Evolutionary conservation across 2,113 vertebrate species (phyloP).

Genomic region (Tetraodon nigroviridis): DNA sequence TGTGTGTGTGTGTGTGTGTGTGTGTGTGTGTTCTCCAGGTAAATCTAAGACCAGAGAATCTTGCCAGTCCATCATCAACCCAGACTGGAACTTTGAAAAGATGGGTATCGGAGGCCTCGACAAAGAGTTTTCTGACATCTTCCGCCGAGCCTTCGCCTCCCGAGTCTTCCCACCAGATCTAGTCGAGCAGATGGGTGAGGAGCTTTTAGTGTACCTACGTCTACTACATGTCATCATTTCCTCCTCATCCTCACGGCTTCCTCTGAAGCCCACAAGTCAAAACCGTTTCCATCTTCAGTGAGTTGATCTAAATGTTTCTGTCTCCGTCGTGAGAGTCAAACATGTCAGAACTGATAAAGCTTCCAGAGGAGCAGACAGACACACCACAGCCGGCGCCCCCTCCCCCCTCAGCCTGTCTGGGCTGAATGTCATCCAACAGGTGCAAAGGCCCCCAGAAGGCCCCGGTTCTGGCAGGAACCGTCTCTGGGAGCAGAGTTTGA

Average conservation of each 20-base stretch:
- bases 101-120: slow-evolving; percentile 98
- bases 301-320: no score
- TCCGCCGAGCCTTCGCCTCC: slow-evolving; percentile 93
- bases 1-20: not conserved
- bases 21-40: slow-evolving; percentile 64
- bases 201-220: not conserved
- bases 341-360: slow-evolving; percentile 7
- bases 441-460: slow-evolving; percentile 31
- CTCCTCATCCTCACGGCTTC: no score
- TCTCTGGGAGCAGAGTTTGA: no score
- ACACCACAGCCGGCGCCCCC: slow-evolving; percentile 39
- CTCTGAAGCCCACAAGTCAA: no score
- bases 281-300: not conserved
- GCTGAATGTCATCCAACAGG: slow-evolving; percentile 69
- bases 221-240: no score
- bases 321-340: not conserved
- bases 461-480: not conserved
- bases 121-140: slow-evolving; percentile 96
- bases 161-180: slow-evolving; percentile 95
- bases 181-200: slow-evolving; percentile 96
- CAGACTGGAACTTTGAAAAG: slow-evolving; percentile 98
- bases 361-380: slow-evolving; percentile 25
- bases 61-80: slow-evolving; percentile 96
- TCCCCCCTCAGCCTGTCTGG: slow-evolving; percentile 68
- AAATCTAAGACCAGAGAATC: slow-evolving; percentile 91